These are phyloP conservation scores for Syrphus vitripennis DNA, from an alignment of 2,888 invertebrate species.

Conservation along the genomic window DNA sequence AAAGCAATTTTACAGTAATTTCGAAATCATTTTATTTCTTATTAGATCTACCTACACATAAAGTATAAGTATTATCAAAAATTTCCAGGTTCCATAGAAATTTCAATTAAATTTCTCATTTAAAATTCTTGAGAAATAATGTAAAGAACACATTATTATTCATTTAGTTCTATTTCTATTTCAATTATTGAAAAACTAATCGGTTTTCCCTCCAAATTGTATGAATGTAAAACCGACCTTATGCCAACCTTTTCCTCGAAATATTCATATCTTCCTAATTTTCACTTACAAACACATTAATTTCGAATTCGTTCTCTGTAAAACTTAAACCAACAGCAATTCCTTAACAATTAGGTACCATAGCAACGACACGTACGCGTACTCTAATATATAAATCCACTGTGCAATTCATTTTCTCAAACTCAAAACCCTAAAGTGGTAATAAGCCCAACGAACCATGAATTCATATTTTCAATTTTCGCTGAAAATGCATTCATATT, in stretches of 20 bases:
- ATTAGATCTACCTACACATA: too few species aligned
- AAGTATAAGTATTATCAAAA: too few species aligned
- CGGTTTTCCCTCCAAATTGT: too few species aligned
- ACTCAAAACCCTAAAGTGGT: conserved; percentile 28
- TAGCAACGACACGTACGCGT: conserved; percentile 5
- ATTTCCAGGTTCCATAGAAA: too few species aligned
- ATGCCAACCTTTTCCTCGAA: too few species aligned
- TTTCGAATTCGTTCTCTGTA: neutral
- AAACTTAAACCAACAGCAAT: neutral
- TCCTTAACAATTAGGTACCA: conserved; percentile 24
- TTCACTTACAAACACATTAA: neutral
- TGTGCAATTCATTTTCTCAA: conserved; percentile 4
- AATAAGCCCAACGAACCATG: conserved; percentile 57
- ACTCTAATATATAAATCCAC: neutral
- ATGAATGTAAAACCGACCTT: too few species aligned
- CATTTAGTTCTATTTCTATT: neutral
- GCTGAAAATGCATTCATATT: conserved; percentile 46
- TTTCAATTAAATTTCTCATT: too few species aligned
- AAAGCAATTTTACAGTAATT: too few species aligned
- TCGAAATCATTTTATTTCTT: too few species aligned
- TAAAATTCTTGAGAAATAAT: too few species aligned
- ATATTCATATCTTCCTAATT: neutral
- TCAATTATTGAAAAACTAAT: too few species aligned
- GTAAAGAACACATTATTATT: too few species aligned
- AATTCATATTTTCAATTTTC: conserved; percentile 60